Conservation (phyloP, 2,113 vertebrate genomes). For the Micromys minutus region DNA sequence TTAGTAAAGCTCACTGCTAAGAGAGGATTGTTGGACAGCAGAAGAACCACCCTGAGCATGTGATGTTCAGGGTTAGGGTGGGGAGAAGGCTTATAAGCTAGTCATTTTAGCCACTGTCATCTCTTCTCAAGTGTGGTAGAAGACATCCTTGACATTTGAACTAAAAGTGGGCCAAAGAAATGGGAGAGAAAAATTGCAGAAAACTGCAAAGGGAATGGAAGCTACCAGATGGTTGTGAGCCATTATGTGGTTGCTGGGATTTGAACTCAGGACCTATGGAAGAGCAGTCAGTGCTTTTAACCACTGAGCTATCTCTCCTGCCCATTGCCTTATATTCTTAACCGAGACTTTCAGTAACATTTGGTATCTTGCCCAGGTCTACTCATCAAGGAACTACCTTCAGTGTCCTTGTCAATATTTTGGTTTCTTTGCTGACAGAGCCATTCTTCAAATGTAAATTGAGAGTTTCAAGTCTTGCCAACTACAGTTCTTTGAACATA, state of each 20-base stretch:
- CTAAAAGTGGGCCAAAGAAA: background rate
- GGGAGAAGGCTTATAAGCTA: background rate
- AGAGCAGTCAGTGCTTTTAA: too few relatives aligned
- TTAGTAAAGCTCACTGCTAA: background rate
- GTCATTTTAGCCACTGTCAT: too few relatives aligned
- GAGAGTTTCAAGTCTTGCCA: background rate
- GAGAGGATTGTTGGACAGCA: background rate
- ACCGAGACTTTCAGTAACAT: background rate
- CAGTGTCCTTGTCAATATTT: background rate
- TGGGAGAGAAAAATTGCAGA: accelerated
- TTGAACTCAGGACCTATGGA: too few relatives aligned
- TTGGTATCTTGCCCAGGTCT: background rate
- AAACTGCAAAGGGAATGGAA: background rate
- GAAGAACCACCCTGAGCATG: background rate
- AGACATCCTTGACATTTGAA: background rate
- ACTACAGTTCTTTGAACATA: background rate
- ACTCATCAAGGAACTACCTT: background rate
- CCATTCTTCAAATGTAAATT: background rate
- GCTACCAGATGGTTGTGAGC: too few relatives aligned
- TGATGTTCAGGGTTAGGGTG: background rate
- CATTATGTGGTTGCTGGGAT: too few relatives aligned
- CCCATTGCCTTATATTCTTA: background rate
- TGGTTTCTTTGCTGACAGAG: background rate
- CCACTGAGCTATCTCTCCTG: too few relatives aligned
- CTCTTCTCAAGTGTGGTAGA: background rate